Evolutionary conservation across 2,888 invertebrate genomes (phyloP), one percentile per base, ranked within the genome.

Genomic region (Schrankia costaestrigalis): DNA sequence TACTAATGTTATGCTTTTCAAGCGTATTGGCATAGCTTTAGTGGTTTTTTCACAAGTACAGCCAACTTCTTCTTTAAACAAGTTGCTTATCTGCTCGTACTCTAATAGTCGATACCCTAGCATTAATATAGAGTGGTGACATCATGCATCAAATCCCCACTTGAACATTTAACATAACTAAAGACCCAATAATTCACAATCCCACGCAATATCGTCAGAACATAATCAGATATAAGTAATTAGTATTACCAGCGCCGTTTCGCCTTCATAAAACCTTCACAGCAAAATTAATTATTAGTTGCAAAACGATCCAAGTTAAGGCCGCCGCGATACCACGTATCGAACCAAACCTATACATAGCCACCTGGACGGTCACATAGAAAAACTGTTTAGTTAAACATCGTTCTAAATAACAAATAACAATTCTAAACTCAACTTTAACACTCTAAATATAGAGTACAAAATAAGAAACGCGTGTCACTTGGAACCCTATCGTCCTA

Each of bases 311-410:
- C 71, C 70, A 74, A 69, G 47, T 67, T 79, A 74, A 76, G 62
- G 31, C 73, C 74, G 76, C 74, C 69, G 71, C 59, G 46, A 72
- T 76, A 76, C 75, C 64, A 63, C 59, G 73, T 78, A 80, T 80
- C 61, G 78, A 78, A 74, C 79, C 63, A 55, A 56, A 84, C 81
- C 82, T 84, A 85, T 86, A 87, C 86, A 86, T 86, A 86, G 85
- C 80, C 85, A 86, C 78, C 85, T 85, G 84, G 85, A 80, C 77
- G 78, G 81, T 83, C 85, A 85, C 86, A 86, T 86, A 86, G 84
- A 85, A 80, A 84, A 75, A 67, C 57, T 41, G 29, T 43, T 65
- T 58, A 72, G 40, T 49, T 55, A 52, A 51, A 74, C 64, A 84
- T 63, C 49, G 75, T 67, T 53, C 44, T 61, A 73, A 55, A 46